Conservation (phyloP, 2,888 invertebrate species). For the Agonopterix arenella region DNA sequence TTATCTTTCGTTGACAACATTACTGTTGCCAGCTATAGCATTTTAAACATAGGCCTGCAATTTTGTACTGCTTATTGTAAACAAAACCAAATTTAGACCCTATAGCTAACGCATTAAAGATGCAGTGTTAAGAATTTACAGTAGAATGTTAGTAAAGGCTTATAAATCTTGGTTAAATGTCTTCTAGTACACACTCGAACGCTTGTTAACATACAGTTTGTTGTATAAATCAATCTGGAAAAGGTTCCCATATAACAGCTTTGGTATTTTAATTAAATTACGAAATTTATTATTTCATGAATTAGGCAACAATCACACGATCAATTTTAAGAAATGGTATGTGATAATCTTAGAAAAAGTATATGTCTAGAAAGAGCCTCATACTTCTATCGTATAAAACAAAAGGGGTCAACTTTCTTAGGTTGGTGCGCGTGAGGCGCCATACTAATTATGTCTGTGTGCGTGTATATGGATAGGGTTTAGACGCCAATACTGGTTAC, state of each 20-base stretch:
- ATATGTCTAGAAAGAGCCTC: too few relatives aligned
- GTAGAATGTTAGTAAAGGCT: slow-evolving; percentile 22
- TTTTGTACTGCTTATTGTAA: slow-evolving; percentile 23
- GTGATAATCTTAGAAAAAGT: too few relatives aligned
- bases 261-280: slow-evolving; percentile 1
- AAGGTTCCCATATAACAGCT: slow-evolving; percentile 7
- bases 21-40: slow-evolving; percentile 47
- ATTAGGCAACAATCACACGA: too few relatives aligned
- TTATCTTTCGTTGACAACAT: slow-evolving; percentile 61
- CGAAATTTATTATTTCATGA: neutral
- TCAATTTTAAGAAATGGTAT: too few relatives aligned
- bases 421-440: too few relatives aligned
- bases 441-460: too few relatives aligned
- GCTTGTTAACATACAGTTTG: slow-evolving; percentile 32
- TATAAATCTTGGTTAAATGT: slow-evolving; percentile 41
- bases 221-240: slow-evolving; percentile 26
- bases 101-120: slow-evolving; percentile 6
- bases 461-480: too few relatives aligned
- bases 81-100: slow-evolving; percentile 19
- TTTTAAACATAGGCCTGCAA: slow-evolving; percentile 44
- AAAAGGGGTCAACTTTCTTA: too few relatives aligned
- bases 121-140: neutral
- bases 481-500: too few relatives aligned
- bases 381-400: too few relatives aligned
- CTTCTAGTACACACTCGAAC: slow-evolving; percentile 38